Evolutionary conservation across 2,797 vertebrate species (phyloP), one percentile per base, ranked within the genome.

Genomic region (Anas capensis): DNA sequence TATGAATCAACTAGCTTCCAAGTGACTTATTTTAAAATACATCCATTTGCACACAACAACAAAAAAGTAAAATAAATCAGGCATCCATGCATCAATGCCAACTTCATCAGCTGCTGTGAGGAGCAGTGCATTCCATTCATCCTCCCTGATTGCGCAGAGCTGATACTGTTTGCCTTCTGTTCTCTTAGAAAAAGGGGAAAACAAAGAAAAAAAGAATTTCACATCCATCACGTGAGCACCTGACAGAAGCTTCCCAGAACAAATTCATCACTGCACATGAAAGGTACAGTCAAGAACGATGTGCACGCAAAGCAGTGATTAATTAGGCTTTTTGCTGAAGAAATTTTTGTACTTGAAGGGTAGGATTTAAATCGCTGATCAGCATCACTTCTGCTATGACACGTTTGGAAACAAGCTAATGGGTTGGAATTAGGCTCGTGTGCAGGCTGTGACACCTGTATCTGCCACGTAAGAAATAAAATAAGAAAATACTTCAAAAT

Each of bases 361-460:
- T 86, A 96, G 91, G 29, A 80, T 91, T 89, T 93, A 85, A 95
- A 97, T 48, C 88, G 86, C 89, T 94, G 88, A 92, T 96, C 92
- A 95, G 92, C 82, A 93, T 92, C 70, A n/a, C 72, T 96, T 96
- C 92, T 79, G 69, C 85, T 82, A 42, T 19, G 86, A 77, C 42
- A 70, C 96, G 90, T 98, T 97, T 97, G 97, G 77, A 98, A 97
- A 98, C 97, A 97, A 69, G 86, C 51, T 83, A 83, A 92, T 38
- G 42, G 69, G 21, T 44, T 93, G 61, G 79, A 96, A 93, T 91
- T 76, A 62, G 42, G 17, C 65, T 84, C 86, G 68, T 53, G 8
- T 58, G 88, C 71, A 82, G 69, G 68, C 75, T 89, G 85, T 84
- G 89, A 95, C 82, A 96, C 84, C 54, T 88, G 86, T 84, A 82